Percentiles rank a stretch among this genome's conserved stretches.
These are phyloP conservation scores for Protobothrops mucrosquamatus DNA, from an alignment of 2,113 vertebrate species.

Conservation along the genomic window DNA sequence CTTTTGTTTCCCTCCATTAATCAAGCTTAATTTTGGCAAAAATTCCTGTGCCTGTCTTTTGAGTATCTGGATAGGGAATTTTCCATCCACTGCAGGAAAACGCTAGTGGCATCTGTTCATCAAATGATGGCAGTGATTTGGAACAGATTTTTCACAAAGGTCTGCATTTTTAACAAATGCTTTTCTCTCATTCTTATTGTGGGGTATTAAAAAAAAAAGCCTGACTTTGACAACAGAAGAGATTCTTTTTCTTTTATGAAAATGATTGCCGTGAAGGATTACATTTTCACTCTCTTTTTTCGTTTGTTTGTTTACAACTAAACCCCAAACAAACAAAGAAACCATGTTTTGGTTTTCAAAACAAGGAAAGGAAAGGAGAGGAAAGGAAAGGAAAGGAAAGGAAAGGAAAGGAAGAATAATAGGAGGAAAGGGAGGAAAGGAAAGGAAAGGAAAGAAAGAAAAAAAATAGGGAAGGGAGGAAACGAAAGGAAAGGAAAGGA, in stretches of 20 bases:
- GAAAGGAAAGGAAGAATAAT: too few species aligned
- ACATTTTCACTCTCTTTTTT: conserved; percentile 42
- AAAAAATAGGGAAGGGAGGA: too few species aligned
- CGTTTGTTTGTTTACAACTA: conserved; percentile 38
- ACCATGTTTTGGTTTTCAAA: conserved; percentile 7
- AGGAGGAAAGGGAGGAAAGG: too few species aligned
- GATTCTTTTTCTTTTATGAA: conserved; percentile 36
- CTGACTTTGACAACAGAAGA: conserved; percentile 14
- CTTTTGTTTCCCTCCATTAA: neutral
- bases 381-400: too few species aligned
- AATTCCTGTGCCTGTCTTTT: neutral
- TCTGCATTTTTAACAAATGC: conserved; percentile 45
- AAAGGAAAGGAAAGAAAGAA: too few species aligned
- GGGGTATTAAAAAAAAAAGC: neutral
- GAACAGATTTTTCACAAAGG: conserved; percentile 50
- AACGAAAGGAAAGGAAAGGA: too few species aligned
- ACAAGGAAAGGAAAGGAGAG: neutral
- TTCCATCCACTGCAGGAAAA: conserved; percentile 54
- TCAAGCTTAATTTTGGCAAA: neutral
- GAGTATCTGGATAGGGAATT: conserved; percentile 21
- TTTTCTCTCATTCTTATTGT: neutral
- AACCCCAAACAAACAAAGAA: conserved; percentile 14
- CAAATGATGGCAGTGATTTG: conserved; percentile 53
- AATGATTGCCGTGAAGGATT: conserved; percentile 59
- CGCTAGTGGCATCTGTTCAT: conserved; percentile 55